These are phyloP conservation scores for Cremastinae sp. DNA, from an alignment of 2,888 invertebrate genomes.

Conservation along the genomic window DNA sequence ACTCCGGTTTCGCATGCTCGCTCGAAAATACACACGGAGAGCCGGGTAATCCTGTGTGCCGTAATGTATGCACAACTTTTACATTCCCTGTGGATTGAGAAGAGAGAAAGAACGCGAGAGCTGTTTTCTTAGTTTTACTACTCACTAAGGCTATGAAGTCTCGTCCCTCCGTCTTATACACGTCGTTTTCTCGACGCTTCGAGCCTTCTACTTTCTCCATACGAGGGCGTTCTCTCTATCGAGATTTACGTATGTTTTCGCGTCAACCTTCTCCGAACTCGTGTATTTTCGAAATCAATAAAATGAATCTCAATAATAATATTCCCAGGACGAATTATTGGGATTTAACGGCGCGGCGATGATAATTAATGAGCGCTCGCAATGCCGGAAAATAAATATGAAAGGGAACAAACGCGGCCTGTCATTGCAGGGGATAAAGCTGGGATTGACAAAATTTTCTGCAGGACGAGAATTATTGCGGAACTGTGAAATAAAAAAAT, in stretches of 20 bases:
- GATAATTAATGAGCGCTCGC: no score
- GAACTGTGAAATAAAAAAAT: constrained; percentile 34
- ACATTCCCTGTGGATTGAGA: constrained; percentile 42
- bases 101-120: constrained; percentile 26
- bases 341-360: not conserved
- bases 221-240: constrained; percentile 6
- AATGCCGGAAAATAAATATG: no score
- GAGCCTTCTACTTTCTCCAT: constrained; percentile 5
- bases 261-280: constrained; percentile 35
- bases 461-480: not conserved
- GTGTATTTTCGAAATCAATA: not conserved
- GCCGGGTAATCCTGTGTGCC: constrained; percentile 19
- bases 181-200: constrained; percentile 11
- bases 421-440: no score
- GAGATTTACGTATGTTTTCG: constrained; percentile 45
- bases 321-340: not conserved
- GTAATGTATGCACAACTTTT: constrained; percentile 61
- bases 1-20: constrained; percentile 47
- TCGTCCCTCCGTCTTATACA: constrained; percentile 6
- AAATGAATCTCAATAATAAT: constrained; percentile 11
- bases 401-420: no score
- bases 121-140: constrained; percentile 54
- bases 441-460: no score
- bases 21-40: constrained; percentile 28
- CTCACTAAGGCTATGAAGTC: constrained; percentile 22